These are phyloP conservation scores for Odontesthes bonariensis DNA, from an alignment of 2,113 vertebrate genomes.

Conservation along the genomic window DNA sequence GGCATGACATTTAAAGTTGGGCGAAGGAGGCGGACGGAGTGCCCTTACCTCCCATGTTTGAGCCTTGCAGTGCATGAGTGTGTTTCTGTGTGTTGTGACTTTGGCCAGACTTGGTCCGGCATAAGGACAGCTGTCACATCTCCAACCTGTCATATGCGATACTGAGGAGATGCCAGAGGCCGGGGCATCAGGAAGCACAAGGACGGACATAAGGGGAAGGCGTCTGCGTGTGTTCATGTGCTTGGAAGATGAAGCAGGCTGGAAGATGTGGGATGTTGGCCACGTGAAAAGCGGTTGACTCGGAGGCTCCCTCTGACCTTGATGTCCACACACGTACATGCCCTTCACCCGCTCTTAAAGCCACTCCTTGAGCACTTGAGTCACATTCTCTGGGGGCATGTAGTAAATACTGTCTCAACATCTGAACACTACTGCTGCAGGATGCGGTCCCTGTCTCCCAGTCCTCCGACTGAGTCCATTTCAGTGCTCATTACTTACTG, in stretches of 20 bases:
- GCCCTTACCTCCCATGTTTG: conserved; percentile 74
- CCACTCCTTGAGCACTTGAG: conserved; percentile 66
- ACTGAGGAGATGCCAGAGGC: conserved; percentile 75
- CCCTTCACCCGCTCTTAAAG: conserved; percentile 60
- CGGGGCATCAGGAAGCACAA: conserved; percentile 67
- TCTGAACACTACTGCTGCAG: conserved; percentile 62
- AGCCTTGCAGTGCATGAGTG: conserved; percentile 72
- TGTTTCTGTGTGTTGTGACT: conserved; percentile 75
- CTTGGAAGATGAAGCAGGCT: conserved; percentile 49
- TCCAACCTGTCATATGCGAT: conserved; percentile 76
- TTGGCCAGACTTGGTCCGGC: conserved; percentile 78
- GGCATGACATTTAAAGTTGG: conserved; percentile 82
- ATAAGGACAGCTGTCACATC: conserved; percentile 84
- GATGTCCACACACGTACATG: conserved; percentile 34
- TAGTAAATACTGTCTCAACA: conserved; percentile 70
- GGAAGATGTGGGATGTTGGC: conserved; percentile 54
- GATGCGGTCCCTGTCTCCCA: conserved; percentile 42
- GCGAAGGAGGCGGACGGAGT: conserved; percentile 71
- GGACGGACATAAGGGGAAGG: conserved; percentile 65
- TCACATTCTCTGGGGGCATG: conserved; percentile 62
- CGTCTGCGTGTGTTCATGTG: conserved; percentile 25
- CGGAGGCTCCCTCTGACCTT: conserved; percentile 71
- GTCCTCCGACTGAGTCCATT: conserved; percentile 59
- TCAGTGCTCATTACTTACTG: conserved; percentile 77
- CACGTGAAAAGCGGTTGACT: conserved; percentile 71